Evolutionary conservation across 2,113 vertebrate genomes (phyloP), one percentile per base, ranked within the genome.

Genomic region (Aegypius monachus): DNA sequence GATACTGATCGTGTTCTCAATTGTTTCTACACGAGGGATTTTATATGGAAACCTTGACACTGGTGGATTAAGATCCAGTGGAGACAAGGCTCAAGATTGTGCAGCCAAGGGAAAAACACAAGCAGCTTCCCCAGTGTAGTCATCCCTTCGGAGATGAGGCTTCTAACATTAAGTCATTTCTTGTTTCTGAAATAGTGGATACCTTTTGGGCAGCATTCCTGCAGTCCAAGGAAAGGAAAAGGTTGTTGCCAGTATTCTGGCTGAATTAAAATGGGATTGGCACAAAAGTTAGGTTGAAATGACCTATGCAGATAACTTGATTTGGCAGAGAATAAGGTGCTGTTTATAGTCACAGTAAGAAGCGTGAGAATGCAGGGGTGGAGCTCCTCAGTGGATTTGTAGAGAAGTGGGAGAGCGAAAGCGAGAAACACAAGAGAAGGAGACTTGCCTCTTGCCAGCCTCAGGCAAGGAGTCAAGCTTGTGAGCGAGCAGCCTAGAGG

Each of bases 321-420:
- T 92, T 82, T 90, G 93, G 88, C 91, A 90, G 73, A 79, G 52
- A 92, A 87, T n/a, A 65, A 77, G 59, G 63, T 53, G 40, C 55
- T 82, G 87, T 91, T 92, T 94, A 95, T 86, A 93, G 85, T 61
- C 43, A 26, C 58, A 52, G 42, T 86, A 70, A 77, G 75, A 81
- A 88, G 62, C 50, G 67, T 96, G 95, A 95, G 94, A 95, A 97
- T 50, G 82, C 65, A 81, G 72, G 95, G 96, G 86, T 93, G 93
- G 91, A 95, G 93, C 83, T 81, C 73, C 48, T 81, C 71, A 27
- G 68, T 52, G 73, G 67, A 73, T 85, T 86, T 85, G 50, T 38
- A 50, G 73, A 50, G 32, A 84, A 48, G 73, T 47, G 83, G 79
- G 73, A 88, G 79, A 91, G 66, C 13, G 6, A 92, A 86, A 80